These are phyloP conservation scores for Cochlearius cochlearius DNA, from an alignment of 2,113 vertebrate species.

Conservation along the genomic window DNA sequence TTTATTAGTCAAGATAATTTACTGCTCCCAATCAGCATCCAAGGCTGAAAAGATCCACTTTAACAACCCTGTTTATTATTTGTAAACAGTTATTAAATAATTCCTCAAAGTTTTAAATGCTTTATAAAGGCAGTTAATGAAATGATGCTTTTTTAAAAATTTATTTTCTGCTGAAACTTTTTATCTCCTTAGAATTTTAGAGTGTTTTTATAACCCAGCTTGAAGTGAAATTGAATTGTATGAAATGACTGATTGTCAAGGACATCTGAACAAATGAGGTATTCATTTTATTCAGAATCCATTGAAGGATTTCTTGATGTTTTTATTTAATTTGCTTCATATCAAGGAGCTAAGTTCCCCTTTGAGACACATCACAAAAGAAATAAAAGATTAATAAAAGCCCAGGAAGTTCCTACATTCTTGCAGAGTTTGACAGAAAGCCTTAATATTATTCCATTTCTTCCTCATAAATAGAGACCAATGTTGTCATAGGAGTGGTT, in stretches of 20 bases:
- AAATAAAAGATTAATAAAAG: slow-evolving; percentile 73
- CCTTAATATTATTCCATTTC: slow-evolving; percentile 1
- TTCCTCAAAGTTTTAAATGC: slow-evolving; percentile 8
- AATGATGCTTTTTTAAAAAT: neutral
- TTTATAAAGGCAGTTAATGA: slow-evolving; percentile 45
- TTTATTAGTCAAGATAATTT: slow-evolving; percentile 4
- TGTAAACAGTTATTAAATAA: slow-evolving; percentile 54
- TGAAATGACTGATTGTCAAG: slow-evolving; percentile 64
- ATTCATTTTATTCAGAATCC: slow-evolving; percentile 66
- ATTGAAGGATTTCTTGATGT: slow-evolving; percentile 59
- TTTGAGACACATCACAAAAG: slow-evolving; percentile 53
- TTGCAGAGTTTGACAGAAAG: slow-evolving; percentile 52
- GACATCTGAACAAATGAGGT: slow-evolving; percentile 61
- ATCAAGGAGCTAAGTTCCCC: slow-evolving; percentile 56
- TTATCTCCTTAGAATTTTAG: slow-evolving; percentile 57
- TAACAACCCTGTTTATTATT: slow-evolving; percentile 23
- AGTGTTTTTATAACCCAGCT: slow-evolving; percentile 59
- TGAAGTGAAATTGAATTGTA: slow-evolving; percentile 64
- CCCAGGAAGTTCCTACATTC: slow-evolving; percentile 24
- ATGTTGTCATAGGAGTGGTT: neutral
- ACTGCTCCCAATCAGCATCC: neutral
- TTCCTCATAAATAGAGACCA: neutral
- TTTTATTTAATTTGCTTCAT: slow-evolving; percentile 71
- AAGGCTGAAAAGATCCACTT: neutral
- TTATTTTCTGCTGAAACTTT: slow-evolving; percentile 42